These are phyloP conservation scores for Hybos culiciformis DNA, from an alignment of 2,888 invertebrate species.

Conservation along the genomic window DNA sequence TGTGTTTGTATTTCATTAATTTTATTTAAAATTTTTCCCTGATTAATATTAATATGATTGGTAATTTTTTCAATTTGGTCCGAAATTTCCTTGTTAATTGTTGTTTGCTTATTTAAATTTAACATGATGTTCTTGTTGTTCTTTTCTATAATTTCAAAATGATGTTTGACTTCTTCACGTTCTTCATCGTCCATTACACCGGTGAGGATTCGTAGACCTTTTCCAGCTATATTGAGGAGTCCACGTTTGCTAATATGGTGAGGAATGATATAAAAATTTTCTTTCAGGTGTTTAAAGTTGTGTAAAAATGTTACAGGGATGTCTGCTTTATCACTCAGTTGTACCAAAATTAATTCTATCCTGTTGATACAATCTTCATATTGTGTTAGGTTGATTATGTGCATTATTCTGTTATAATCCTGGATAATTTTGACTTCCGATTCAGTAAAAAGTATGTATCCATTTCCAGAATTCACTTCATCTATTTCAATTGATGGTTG, in stretches of 20 bases:
- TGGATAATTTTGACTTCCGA: constrained; percentile 1
- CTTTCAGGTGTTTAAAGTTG: background rate
- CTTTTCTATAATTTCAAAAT: constrained; percentile 3
- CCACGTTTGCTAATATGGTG: constrained; percentile 3
- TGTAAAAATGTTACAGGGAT: background rate
- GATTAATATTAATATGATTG: constrained; percentile 2
- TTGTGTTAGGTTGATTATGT: background rate
- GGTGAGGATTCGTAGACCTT: background rate
- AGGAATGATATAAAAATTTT: constrained; percentile 3
- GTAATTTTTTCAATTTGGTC: constrained; percentile 4
- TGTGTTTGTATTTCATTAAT: constrained; percentile 2
- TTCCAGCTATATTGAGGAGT: background rate
- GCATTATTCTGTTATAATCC: constrained; percentile 2
- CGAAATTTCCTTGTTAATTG: constrained; percentile 4
- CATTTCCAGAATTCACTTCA: background rate
- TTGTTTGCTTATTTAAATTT: constrained; percentile 2
- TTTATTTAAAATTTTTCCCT: constrained; percentile 2
- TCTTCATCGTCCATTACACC: constrained; percentile 3
- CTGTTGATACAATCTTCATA: constrained; percentile 2
- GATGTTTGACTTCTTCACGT: constrained; percentile 2
- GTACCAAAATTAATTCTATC: background rate
- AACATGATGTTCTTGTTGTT: background rate
- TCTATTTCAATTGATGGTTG: constrained; percentile 1
- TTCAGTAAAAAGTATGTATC: constrained; percentile 1
- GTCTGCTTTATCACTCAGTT: background rate